Conservation (phyloP, 2,888 invertebrate species). For the Imbricaverruca yamaguchii region DNA sequence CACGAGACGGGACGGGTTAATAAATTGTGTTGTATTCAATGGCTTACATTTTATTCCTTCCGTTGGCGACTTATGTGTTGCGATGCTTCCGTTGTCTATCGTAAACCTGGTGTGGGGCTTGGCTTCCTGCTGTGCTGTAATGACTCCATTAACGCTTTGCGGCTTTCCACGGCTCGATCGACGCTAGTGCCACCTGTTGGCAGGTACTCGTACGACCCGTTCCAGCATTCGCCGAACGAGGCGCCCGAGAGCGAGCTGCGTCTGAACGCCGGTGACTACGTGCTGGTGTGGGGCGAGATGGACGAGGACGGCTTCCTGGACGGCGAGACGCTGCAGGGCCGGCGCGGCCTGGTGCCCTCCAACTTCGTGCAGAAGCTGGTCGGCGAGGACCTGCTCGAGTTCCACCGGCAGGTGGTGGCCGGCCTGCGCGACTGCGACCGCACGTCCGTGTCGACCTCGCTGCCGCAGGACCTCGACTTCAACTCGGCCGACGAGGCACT, state of each 20-base stretch:
- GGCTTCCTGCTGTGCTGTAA: no score
- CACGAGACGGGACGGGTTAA: no score
- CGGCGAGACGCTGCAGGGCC: constrained; percentile 87
- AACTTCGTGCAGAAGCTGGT: constrained; percentile 88
- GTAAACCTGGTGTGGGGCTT: no score
- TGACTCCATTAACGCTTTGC: no score
- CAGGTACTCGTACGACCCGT: constrained; percentile 55
- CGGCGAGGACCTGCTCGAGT: constrained; percentile 84
- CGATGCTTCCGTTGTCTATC: no score
- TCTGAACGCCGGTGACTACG: constrained; percentile 89
- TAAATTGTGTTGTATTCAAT: no score
- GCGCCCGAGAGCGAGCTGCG: constrained; percentile 90
- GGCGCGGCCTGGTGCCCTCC: constrained; percentile 89
- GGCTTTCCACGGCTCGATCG: no score
- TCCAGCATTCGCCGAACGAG: constrained; percentile 67
- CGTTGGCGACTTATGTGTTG: no score
- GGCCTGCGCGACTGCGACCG: constrained; percentile 50
- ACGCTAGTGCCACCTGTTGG: constrained; percentile 51
- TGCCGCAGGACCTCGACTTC: constrained; percentile 38
- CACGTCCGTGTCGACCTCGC: constrained; percentile 45
- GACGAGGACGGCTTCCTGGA: constrained; percentile 76
- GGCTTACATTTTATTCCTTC: no score
- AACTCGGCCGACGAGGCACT: constrained; percentile 33
- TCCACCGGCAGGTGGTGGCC: constrained; percentile 69
- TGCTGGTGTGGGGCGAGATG: constrained; percentile 65